These are phyloP conservation scores for Sminthurinus aureus DNA, from an alignment of 2,888 invertebrate genomes.

Conservation along the genomic window DNA sequence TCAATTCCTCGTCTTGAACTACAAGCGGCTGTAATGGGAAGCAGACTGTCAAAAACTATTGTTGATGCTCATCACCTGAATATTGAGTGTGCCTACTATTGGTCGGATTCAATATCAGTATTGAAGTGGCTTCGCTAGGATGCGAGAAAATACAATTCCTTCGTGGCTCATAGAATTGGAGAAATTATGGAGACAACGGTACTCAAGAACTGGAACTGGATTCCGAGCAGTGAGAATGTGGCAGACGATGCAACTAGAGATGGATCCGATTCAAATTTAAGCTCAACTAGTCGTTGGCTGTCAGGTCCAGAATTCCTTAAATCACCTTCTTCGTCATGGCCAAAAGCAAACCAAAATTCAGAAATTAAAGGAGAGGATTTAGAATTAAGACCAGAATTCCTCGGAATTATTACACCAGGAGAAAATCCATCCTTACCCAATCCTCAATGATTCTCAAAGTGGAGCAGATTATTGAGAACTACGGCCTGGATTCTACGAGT, in stretches of 20 bases:
- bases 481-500: too few species aligned
- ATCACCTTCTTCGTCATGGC: too few species aligned
- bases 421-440: too few species aligned
- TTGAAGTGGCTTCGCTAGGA: slow-evolving; percentile 47
- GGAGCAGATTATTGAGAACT: too few species aligned
- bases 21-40: slow-evolving; percentile 36
- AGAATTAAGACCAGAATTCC: too few species aligned
- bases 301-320: too few species aligned
- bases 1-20: slow-evolving; percentile 34
- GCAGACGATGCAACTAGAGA: slow-evolving; percentile 43
- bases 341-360: too few species aligned
- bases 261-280: too few species aligned
- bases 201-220: slow-evolving; percentile 45
- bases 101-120: slow-evolving; percentile 49
- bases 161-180: slow-evolving; percentile 49
- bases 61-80: background rate
- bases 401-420: too few species aligned
- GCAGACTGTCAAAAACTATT: slow-evolving; percentile 1
- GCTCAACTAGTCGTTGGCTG: too few species aligned
- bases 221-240: slow-evolving; percentile 47
- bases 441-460: too few species aligned
- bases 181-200: slow-evolving; percentile 49
- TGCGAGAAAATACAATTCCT: slow-evolving; percentile 41
- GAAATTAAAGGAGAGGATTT: too few species aligned
- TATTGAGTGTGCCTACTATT: slow-evolving; percentile 20